Percentiles rank a stretch among this genome's conserved stretches.
Evolutionary conservation across 2,113 vertebrate genomes (phyloP).

Genomic region (Casuarius casuarius): DNA sequence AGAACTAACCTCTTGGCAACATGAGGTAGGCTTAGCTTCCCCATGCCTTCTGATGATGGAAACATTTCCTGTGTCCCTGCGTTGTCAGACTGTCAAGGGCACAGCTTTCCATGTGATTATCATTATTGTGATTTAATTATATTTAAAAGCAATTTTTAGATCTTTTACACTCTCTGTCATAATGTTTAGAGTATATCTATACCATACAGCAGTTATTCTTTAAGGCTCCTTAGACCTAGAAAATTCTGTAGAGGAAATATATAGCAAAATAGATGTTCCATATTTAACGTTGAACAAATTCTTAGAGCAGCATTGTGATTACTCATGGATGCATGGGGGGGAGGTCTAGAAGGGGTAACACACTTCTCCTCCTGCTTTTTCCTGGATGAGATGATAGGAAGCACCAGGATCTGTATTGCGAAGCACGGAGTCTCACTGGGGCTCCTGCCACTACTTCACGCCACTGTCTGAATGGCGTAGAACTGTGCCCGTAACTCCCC

Average conservation of each 20-base stretch:
- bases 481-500: not conserved
- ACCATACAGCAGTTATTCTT: not conserved
- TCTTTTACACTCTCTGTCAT: not conserved
- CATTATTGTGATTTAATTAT: slow-evolving; percentile 21
- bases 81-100: slow-evolving; percentile 33
- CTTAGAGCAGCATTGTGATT: not conserved
- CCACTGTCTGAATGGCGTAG: not conserved
- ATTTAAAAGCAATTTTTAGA: slow-evolving; percentile 24
- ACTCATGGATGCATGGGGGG: not conserved
- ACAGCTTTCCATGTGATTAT: slow-evolving; percentile 5
- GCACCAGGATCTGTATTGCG: not conserved
- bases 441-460: not conserved
- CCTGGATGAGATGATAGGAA: not conserved
- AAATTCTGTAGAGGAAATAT: not conserved
- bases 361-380: not conserved
- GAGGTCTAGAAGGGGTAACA: not conserved
- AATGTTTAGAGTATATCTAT: slow-evolving; percentile 47
- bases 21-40: not conserved
- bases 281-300: not conserved
- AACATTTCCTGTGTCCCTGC: not conserved
- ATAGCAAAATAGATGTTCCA: not conserved
- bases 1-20: not conserved
- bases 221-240: not conserved
- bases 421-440: not conserved
- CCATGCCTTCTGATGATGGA: not conserved